Percentiles rank a stretch among this genome's conserved stretches.
Conservation (phyloP, 2,797 vertebrate species). For the Clamator glandarius region DNA sequence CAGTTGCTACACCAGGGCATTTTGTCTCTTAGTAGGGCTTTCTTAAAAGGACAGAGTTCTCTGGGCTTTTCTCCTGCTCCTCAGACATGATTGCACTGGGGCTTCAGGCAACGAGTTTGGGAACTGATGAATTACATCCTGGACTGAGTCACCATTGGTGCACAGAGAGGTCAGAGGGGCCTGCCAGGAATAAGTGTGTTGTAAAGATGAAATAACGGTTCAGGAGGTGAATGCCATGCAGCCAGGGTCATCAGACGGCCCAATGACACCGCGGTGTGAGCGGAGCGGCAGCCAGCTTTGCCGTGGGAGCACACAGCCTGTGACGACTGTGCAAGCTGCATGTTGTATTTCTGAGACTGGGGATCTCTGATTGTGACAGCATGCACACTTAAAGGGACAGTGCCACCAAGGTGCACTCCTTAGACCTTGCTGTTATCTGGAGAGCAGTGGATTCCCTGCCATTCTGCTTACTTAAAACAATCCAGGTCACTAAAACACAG, state of each 20-base stretch:
- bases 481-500: neutral
- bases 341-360: rapidly evolving
- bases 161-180: neutral
- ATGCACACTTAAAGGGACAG: neutral
- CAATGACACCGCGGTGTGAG: neutral
- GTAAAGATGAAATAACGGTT: neutral
- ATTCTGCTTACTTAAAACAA: neutral
- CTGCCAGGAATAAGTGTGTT: neutral
- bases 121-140: neutral
- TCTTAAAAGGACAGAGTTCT: neutral
- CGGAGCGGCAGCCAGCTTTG: neutral
- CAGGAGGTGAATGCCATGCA: neutral
- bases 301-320: neutral
- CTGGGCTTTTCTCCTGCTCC: neutral
- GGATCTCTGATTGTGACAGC: neutral
- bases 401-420: neutral
- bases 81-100: neutral
- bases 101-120: neutral
- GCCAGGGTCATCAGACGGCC: neutral
- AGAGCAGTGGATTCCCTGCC: neutral
- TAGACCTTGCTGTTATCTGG: neutral
- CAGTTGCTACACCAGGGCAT: neutral
- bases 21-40: neutral
- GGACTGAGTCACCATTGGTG: neutral
- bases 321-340: neutral